A percentile compares a stretch with the other conserved stretches of the same genome.
Evolutionary conservation across 1,140 invertebrate genomes (phyloP).

Genomic region (Saxidomus purpurata): DNA sequence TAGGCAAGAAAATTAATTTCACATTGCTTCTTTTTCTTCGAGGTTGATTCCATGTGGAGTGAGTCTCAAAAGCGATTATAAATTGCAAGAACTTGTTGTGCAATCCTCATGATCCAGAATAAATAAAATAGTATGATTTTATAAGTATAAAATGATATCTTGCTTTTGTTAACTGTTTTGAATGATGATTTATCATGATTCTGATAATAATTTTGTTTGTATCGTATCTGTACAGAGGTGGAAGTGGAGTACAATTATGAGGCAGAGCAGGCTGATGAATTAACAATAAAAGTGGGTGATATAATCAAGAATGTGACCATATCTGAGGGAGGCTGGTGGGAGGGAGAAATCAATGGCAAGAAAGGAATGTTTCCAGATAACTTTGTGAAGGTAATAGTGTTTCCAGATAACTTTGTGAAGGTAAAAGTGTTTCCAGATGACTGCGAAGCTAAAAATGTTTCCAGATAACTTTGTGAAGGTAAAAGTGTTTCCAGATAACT

Average conservation of each 20-base stretch:
- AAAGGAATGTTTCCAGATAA: slow-evolving; percentile 87
- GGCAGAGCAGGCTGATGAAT: slow-evolving; percentile 90
- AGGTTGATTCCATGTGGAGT: too few species aligned
- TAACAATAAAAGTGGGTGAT: slow-evolving; percentile 95
- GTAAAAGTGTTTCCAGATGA: slow-evolving; percentile 86
- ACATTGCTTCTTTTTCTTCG: too few species aligned
- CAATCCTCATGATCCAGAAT: too few species aligned
- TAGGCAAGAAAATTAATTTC: too few species aligned
- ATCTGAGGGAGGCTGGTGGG: slow-evolving; percentile 87
- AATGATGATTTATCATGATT: too few species aligned
- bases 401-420: slow-evolving; percentile 88
- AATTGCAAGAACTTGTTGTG: too few species aligned
- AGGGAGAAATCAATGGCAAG: slow-evolving; percentile 86
- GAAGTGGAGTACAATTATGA: slow-evolving; percentile 86
- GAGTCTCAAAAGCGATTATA: too few species aligned
- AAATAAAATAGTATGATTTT: too few species aligned
- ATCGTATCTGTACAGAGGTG: slow-evolving; percentile 72
- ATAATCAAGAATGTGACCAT: slow-evolving; percentile 94
- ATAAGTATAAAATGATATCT: too few species aligned
- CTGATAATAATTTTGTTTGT: background rate
- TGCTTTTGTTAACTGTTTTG: too few species aligned
- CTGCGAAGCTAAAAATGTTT: slow-evolving; percentile 87
- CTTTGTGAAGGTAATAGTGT: slow-evolving; percentile 86
- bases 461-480: slow-evolving; percentile 88
- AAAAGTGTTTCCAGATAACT: slow-evolving; percentile 87